phyloP scores from a whole-genome alignment of 2,113 vertebrate genomes.

The Cebus imitator region DNA sequence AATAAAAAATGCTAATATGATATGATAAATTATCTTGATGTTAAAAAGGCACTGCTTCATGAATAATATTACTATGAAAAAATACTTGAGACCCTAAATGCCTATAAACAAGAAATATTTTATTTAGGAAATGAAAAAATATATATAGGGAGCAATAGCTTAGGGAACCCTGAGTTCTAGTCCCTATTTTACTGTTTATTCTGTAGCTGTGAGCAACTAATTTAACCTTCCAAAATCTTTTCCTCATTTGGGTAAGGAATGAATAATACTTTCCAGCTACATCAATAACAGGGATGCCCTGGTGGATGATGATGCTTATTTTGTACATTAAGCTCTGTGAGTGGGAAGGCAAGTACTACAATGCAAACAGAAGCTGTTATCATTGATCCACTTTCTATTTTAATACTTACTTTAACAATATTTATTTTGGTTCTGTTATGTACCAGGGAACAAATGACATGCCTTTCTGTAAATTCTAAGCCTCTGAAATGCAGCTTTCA shows the following conservation, averaged over 20 bases:
- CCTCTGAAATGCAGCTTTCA: neutral
- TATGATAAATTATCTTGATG: conserved; percentile 47
- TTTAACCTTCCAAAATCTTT: conserved; percentile 62
- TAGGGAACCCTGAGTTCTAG: conserved; percentile 41
- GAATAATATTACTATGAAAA: conserved; percentile 53
- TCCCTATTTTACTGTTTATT: conserved; percentile 61
- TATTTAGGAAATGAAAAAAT: conserved; percentile 66
- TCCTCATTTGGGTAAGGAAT: conserved; percentile 68
- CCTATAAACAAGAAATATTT: conserved; percentile 60
- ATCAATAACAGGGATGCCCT: conserved; percentile 64
- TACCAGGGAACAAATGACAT: neutral
- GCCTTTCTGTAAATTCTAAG: neutral
- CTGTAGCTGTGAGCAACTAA: conserved; percentile 60
- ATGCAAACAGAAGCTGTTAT: conserved; percentile 1
- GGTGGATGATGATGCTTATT: conserved; percentile 59
- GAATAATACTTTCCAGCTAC: conserved; percentile 59
- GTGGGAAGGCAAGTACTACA: conserved; percentile 23
- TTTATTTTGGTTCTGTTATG: conserved; percentile 9
- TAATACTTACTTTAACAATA: conserved; percentile 15
- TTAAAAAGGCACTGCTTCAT: conserved; percentile 1
- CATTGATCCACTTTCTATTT: neutral
- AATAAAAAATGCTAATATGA: conserved; percentile 22
- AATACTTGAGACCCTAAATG: conserved; percentile 24
- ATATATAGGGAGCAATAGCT: conserved; percentile 52
- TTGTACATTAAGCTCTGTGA: conserved; percentile 58